phyloP scores from a whole-genome alignment of 2,888 invertebrate species.

The Pediacus dermestoides region DNA sequence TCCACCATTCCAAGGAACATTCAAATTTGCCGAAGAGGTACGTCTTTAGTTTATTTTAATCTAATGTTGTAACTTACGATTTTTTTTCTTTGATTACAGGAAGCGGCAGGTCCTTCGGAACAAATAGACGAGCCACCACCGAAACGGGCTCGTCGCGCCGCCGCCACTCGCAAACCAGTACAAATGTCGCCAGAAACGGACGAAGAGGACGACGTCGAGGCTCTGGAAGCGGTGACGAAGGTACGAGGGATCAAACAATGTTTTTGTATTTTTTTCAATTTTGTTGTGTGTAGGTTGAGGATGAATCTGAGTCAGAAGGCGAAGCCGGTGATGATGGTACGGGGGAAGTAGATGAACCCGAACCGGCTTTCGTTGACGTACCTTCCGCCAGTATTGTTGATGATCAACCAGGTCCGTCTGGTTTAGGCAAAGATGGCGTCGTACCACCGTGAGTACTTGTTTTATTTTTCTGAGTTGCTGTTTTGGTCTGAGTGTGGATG shows the following conservation, averaged over 20 bases:
- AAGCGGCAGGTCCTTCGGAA: conserved; percentile 1
- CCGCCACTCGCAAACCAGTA: conserved; percentile 39
- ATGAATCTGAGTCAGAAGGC: conserved; percentile 43
- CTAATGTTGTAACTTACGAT: too few species aligned
- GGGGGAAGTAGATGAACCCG: conserved; percentile 25
- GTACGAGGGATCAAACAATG: too few species aligned
- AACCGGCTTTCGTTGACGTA: conserved; percentile 40
- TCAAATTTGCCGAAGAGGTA: too few species aligned
- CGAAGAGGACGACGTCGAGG: conserved; percentile 35
- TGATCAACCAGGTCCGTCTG: conserved; percentile 50
- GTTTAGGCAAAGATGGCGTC: conserved; percentile 40
- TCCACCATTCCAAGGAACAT: too few species aligned
- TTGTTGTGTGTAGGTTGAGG: conserved; percentile 40
- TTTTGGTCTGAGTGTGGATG: conserved; percentile 26
- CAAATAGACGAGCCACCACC: conserved; percentile 37
- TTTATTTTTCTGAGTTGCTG: conserved; percentile 31
- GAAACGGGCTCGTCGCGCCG: conserved; percentile 41
- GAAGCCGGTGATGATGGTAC: conserved; percentile 38
- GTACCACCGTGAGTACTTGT: conserved; percentile 50
- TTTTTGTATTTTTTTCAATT: conserved; percentile 6
- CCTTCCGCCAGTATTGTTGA: conserved; percentile 43
- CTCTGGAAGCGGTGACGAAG: conserved; percentile 1
- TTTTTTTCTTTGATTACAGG: conserved; percentile 1
- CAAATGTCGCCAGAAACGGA: conserved; percentile 36
- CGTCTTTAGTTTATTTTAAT: too few species aligned